A percentile compares a stretch with the other conserved stretches of the same genome.
phyloP scores from a whole-genome alignment of 1,140 invertebrate species.

The Apis dorsata region DNA sequence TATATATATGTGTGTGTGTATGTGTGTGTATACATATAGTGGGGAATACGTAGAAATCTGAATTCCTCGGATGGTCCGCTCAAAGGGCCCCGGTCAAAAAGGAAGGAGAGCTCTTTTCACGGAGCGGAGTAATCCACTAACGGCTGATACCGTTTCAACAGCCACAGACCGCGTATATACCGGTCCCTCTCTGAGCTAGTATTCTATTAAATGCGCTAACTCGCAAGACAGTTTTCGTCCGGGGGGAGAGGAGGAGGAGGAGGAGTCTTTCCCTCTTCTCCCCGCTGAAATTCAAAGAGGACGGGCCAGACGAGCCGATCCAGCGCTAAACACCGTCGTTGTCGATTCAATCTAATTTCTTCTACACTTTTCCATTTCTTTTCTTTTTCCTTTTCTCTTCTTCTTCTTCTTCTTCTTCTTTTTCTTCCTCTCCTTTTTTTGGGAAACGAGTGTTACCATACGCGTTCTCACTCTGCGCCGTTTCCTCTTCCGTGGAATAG shows the following conservation, averaged over 20 bases:
- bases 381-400: neutral
- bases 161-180: constrained; percentile 32
- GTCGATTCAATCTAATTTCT: constrained; percentile 2
- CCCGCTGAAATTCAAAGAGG: constrained; percentile 19
- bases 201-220: constrained; percentile 42
- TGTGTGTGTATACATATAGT: too few species aligned
- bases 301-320: neutral
- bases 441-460: too few species aligned
- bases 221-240: constrained; percentile 27
- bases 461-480: too few species aligned
- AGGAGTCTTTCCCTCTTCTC: neutral
- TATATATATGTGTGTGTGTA: too few species aligned
- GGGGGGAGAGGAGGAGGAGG: neutral
- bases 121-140: constrained; percentile 42
- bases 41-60: constrained; percentile 34
- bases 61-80: constrained; percentile 30
- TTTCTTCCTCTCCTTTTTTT: too few species aligned
- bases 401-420: neutral
- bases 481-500: too few species aligned
- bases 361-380: neutral
- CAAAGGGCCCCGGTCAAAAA: constrained; percentile 41
- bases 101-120: constrained; percentile 46
- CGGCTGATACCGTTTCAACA: constrained; percentile 47
- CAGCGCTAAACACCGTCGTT: neutral
- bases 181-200: neutral